Evolutionary conservation across 1,140 invertebrate species (phyloP).

Genomic region (Magallana ariakensis): DNA sequence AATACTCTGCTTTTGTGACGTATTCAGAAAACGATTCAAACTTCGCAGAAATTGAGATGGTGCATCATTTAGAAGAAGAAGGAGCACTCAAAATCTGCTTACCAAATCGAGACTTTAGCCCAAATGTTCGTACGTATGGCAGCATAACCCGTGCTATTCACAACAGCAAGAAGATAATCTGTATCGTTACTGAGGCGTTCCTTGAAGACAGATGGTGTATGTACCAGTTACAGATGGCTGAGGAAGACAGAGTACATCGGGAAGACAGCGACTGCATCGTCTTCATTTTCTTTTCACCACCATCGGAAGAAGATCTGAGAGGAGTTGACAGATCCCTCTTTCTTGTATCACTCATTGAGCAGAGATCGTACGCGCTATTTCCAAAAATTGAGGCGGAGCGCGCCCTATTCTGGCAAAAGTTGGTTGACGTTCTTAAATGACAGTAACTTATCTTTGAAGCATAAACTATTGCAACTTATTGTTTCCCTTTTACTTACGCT

Average conservation of each 20-base stretch:
- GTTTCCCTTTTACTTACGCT: too few relatives aligned
- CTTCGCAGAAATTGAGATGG: not conserved
- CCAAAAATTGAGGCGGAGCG: not conserved
- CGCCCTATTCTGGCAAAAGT: not conserved
- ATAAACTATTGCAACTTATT: too few relatives aligned
- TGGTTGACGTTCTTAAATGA: not conserved
- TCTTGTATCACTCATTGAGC: not conserved
- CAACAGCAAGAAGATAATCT: not conserved
- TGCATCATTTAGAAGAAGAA: not conserved
- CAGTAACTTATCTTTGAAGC: not conserved
- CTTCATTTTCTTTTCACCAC: not conserved
- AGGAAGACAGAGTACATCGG: not conserved
- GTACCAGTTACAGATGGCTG: not conserved
- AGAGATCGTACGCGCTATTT: not conserved
- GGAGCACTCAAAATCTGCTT: not conserved
- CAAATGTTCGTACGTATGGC: not conserved
- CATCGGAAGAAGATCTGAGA: not conserved
- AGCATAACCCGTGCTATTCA: not conserved
- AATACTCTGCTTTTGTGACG: not conserved
- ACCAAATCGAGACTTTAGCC: slow-evolving; percentile 3
- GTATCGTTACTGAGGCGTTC: not conserved
- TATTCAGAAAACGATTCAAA: not conserved
- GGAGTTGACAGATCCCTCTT: not conserved
- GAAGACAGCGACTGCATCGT: not conserved
- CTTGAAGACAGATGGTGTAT: not conserved